Evolutionary conservation across 2,888 invertebrate species (phyloP).

Genomic region (Aporophyla lueneburgensis): DNA sequence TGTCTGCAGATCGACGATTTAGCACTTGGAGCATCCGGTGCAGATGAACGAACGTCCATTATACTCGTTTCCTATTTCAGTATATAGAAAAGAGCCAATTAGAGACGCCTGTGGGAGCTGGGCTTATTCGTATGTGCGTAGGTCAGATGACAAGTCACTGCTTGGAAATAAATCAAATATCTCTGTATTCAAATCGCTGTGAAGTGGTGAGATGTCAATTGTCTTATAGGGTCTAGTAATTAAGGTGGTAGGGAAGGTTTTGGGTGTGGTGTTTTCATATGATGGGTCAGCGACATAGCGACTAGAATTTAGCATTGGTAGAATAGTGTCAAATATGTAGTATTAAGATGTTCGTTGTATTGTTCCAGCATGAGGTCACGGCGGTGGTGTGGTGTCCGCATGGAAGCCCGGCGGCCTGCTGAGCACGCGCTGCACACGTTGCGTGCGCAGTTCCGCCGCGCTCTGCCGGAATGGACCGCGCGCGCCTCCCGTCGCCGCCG

Average conservation of each 20-base stretch:
- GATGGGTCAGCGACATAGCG: not conserved
- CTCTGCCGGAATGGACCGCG: slow-evolving; percentile 87
- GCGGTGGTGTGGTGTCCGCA: slow-evolving; percentile 88
- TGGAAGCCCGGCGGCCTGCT: slow-evolving; percentile 88
- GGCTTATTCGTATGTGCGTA: slow-evolving; percentile 61
- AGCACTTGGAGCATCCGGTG: slow-evolving; percentile 80
- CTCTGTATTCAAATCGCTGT: slow-evolving; percentile 25
- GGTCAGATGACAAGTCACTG: slow-evolving; percentile 61
- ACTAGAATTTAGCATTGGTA: not conserved
- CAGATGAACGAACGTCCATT: slow-evolving; percentile 69
- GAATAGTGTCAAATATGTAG: slow-evolving; percentile 10
- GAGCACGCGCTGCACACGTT: slow-evolving; percentile 84
- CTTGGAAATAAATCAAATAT: slow-evolving; percentile 52
- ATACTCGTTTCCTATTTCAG: slow-evolving; percentile 68
- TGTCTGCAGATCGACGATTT: slow-evolving; percentile 77
- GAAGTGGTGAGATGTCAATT: slow-evolving; percentile 49
- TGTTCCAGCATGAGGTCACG: slow-evolving; percentile 89
- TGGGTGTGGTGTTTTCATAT: not conserved
- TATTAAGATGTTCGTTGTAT: slow-evolving; percentile 52
- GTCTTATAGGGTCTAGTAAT: not conserved
- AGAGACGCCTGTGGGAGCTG: slow-evolving; percentile 46
- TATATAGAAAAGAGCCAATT: slow-evolving; percentile 64
- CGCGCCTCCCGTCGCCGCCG: slow-evolving; percentile 85
- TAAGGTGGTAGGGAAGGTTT: not conserved
- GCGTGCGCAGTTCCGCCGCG: slow-evolving; percentile 84